Percentiles rank a stretch among this genome's conserved stretches.
phyloP scores from a whole-genome alignment of 2,113 vertebrate species.

The Pipra filicauda region DNA sequence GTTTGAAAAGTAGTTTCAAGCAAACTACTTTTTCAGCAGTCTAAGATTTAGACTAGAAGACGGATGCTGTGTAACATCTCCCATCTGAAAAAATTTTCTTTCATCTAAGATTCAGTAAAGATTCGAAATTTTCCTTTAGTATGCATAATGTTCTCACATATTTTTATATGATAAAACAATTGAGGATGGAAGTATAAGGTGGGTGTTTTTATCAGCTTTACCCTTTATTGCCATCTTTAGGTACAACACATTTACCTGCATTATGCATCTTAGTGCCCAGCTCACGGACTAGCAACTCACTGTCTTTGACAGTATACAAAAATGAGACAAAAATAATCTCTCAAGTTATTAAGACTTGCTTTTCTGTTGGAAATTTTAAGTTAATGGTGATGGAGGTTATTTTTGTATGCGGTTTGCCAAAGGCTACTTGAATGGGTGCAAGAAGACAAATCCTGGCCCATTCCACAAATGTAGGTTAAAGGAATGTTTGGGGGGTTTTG shows the following conservation, averaged over 20 bases:
- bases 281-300: rapidly evolving
- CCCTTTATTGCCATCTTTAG: background rate
- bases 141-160: rapidly evolving
- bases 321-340: background rate
- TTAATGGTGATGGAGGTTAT: background rate
- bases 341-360: background rate
- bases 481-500: background rate
- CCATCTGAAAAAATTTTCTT: background rate
- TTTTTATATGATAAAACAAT: background rate
- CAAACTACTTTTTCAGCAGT: background rate
- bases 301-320: background rate
- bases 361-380: background rate
- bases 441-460: background rate
- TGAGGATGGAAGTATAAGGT: background rate
- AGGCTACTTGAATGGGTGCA: background rate
- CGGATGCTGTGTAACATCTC: background rate
- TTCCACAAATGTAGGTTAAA: background rate
- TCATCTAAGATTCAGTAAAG: background rate
- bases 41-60: background rate
- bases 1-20: background rate
- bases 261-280: background rate
- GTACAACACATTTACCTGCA: background rate
- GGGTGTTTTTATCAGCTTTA: background rate
- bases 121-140: background rate
- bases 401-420: background rate